A percentile compares a stretch with the other conserved stretches of the same genome.
These are phyloP conservation scores for Etia nguti DNA, from an alignment of 2,113 vertebrate genomes.

Conservation along the genomic window DNA sequence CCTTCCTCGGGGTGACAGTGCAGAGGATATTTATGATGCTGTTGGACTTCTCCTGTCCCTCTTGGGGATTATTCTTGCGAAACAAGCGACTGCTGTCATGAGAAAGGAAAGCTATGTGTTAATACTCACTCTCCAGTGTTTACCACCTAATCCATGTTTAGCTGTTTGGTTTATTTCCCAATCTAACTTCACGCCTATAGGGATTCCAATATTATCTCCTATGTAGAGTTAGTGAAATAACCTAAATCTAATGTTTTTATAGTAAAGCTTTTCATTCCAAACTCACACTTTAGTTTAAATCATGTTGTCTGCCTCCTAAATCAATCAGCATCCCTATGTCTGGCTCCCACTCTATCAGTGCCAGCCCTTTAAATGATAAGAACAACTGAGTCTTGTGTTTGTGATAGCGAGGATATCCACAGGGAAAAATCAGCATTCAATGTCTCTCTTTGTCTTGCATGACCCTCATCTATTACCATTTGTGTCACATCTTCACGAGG, in stretches of 20 bases:
- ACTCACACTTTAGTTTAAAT: neutral
- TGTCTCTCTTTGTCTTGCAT: slow-evolving; percentile 66
- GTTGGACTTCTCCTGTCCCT: slow-evolving; percentile 80
- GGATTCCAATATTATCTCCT: neutral
- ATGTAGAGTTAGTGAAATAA: neutral
- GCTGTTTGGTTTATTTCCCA: neutral
- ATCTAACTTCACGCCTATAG: neutral
- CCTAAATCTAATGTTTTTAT: neutral
- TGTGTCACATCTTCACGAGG: slow-evolving; percentile 61
- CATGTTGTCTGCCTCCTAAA: neutral
- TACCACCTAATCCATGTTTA: neutral
- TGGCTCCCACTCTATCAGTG: slow-evolving; percentile 34
- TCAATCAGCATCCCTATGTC: neutral
- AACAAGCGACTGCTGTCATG: slow-evolving; percentile 72
- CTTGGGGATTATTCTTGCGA: slow-evolving; percentile 76
- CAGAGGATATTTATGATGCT: slow-evolving; percentile 81
- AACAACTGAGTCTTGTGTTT: slow-evolving; percentile 67
- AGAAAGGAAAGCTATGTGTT: neutral
- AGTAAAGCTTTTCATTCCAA: neutral
- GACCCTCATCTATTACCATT: slow-evolving; percentile 63
- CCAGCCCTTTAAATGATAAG: slow-evolving; percentile 46
- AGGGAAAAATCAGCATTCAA: slow-evolving; percentile 61
- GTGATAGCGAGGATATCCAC: slow-evolving; percentile 33
- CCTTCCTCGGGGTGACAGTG: slow-evolving; percentile 75
- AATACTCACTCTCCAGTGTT: slow-evolving; percentile 10